phyloP scores from a whole-genome alignment of 2,888 invertebrate species.

The Calameuta idolon region DNA sequence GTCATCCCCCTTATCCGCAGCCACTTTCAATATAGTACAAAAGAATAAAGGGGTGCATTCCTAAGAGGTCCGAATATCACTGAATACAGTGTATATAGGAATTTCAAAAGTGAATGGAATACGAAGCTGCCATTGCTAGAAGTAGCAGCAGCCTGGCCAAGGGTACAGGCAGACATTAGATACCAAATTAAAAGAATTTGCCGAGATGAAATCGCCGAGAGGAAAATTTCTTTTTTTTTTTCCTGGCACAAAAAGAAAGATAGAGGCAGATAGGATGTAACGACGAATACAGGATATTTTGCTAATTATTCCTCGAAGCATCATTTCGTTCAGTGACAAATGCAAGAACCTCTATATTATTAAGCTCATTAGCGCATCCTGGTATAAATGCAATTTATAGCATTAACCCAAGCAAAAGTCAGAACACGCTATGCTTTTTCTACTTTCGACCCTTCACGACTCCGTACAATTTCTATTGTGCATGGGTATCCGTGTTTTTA shows the following conservation, averaged over 20 bases:
- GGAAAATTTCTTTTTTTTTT: not conserved
- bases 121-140: not conserved
- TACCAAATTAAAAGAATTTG: not conserved
- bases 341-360: slow-evolving; percentile 9
- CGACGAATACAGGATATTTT: slow-evolving; percentile 20
- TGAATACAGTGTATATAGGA: not conserved
- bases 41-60: not conserved
- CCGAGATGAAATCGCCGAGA: not conserved
- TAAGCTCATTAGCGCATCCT: slow-evolving; percentile 22
- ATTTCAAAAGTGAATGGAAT: not conserved
- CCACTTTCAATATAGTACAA: not conserved
- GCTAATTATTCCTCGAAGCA: slow-evolving; percentile 33
- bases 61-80: not conserved
- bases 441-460: slow-evolving; percentile 14
- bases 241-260: not conserved
- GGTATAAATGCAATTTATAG: slow-evolving; percentile 17
- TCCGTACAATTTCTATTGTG: not conserved
- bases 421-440: slow-evolving; percentile 13
- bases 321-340: slow-evolving; percentile 4
- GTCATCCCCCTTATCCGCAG: not conserved
- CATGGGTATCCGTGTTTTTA: not conserved
- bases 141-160: not conserved
- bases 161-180: not conserved
- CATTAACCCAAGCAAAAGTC: not conserved
- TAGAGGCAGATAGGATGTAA: not conserved